Percentiles rank a stretch among this genome's conserved stretches.
phyloP scores from a whole-genome alignment of 2,888 invertebrate species.

The Tetramorium bicarinatum region DNA sequence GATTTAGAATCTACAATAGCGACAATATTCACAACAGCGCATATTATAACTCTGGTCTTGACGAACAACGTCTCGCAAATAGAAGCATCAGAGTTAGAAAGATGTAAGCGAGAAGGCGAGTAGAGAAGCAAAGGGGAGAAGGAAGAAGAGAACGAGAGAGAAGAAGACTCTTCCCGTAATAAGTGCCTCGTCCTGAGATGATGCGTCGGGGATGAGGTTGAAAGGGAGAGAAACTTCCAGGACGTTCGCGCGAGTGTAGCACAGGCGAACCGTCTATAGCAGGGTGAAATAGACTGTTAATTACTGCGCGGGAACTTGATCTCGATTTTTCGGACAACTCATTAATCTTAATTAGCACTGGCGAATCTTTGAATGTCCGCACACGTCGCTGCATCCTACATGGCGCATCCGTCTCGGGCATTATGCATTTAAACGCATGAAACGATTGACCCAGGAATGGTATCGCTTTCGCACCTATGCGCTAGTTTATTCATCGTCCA shows the following conservation, averaged over 20 bases:
- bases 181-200: conserved; percentile 35
- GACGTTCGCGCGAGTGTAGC: conserved; percentile 48
- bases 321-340: conserved; percentile 64
- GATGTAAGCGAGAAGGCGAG: conserved; percentile 26
- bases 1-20: neutral
- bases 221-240: conserved; percentile 51
- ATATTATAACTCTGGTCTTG: conserved; percentile 9
- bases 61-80: conserved; percentile 27
- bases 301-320: conserved; percentile 59
- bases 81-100: conserved; percentile 8
- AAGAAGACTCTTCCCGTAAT: conserved; percentile 54
- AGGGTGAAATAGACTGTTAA: conserved; percentile 57
- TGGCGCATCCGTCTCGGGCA: neutral
- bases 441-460: neutral
- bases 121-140: neutral
- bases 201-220: conserved; percentile 33
- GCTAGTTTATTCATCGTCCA: neutral
- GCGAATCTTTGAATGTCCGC: conserved; percentile 40
- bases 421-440: neutral
- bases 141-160: neutral
- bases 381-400: conserved; percentile 36
- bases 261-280: conserved; percentile 37
- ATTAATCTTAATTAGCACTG: conserved; percentile 66
- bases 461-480: neutral
- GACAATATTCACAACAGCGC: neutral